These are phyloP conservation scores for Planiliza haematocheilus DNA, from an alignment of 2,113 vertebrate species.

Conservation along the genomic window DNA sequence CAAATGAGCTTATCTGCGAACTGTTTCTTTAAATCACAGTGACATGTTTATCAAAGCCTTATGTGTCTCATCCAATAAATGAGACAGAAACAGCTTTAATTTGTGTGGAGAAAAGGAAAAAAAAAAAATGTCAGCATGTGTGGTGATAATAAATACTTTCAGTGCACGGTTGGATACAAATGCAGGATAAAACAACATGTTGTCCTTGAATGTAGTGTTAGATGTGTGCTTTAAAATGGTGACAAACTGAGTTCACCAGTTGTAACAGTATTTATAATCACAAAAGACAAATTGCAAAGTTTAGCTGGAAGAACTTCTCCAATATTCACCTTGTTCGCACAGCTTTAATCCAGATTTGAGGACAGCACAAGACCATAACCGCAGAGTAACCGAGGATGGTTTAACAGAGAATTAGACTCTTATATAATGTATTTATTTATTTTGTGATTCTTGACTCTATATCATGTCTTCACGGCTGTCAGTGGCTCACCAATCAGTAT, in stretches of 20 bases:
- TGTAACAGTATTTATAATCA: constrained; percentile 25
- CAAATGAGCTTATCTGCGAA: constrained; percentile 1
- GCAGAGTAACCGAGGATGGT: constrained; percentile 18
- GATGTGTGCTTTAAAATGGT: constrained; percentile 24
- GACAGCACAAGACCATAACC: constrained; percentile 18
- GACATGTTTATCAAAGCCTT: neutral
- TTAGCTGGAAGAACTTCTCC: constrained; percentile 14
- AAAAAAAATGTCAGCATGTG: neutral
- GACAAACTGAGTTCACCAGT: constrained; percentile 28
- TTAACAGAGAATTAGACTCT: constrained; percentile 51
- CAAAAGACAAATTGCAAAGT: neutral
- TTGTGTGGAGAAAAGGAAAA: constrained; percentile 3
- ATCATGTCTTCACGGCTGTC: constrained; percentile 37
- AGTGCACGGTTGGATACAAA: constrained; percentile 1
- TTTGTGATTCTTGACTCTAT: constrained; percentile 55
- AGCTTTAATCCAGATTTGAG: constrained; percentile 15
- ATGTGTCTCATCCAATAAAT: neutral
- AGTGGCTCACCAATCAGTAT: constrained; percentile 45
- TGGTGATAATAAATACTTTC: neutral
- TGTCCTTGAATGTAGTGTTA: constrained; percentile 26
- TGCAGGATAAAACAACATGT: constrained; percentile 3
- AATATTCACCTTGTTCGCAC: constrained; percentile 3
- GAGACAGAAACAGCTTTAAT: neutral
- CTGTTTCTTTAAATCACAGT: constrained; percentile 6
- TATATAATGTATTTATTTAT: constrained; percentile 77